A percentile compares a stretch with the other conserved stretches of the same genome.
These are phyloP conservation scores for Bathynomus jamesi DNA, from an alignment of 1,140 invertebrate genomes.

Conservation along the genomic window DNA sequence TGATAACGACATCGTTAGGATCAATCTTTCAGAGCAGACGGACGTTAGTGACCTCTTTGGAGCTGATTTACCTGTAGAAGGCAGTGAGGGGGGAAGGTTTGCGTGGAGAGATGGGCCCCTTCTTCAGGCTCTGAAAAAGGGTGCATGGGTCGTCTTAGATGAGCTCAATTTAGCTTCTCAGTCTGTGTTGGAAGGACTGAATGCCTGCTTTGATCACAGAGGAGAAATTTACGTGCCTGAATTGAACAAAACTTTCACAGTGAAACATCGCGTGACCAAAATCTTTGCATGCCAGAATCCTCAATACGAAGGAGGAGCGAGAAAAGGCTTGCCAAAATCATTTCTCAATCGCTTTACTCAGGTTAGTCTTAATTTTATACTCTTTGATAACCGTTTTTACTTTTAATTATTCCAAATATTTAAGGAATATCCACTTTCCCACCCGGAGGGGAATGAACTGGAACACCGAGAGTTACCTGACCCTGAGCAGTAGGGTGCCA, in stretches of 20 bases:
- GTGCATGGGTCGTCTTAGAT: slow-evolving; percentile 95
- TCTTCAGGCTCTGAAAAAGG: slow-evolving; percentile 79
- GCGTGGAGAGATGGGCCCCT: slow-evolving; percentile 94
- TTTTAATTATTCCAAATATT: too few species aligned
- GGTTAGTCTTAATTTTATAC: slow-evolving; percentile 45
- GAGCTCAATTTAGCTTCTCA: slow-evolving; percentile 98
- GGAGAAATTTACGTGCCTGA: slow-evolving; percentile 95
- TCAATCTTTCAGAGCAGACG: slow-evolving; percentile 98
- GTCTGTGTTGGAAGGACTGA: slow-evolving; percentile 94
- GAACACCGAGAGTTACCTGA: too few species aligned
- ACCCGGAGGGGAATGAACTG: too few species aligned
- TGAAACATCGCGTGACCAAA: slow-evolving; percentile 61
- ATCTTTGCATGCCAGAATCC: slow-evolving; percentile 99
- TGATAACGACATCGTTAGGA: slow-evolving; percentile 71
- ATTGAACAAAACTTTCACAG: slow-evolving; percentile 73
- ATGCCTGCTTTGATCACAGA: slow-evolving; percentile 96
- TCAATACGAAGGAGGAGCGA: slow-evolving; percentile 84
- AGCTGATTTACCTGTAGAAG: slow-evolving; percentile 90
- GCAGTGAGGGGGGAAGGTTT: slow-evolving; percentile 72
- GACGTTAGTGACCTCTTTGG: slow-evolving; percentile 97
- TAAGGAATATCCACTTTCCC: too few species aligned
- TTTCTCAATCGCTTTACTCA: slow-evolving; percentile 98
- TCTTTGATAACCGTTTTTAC: not conserved
- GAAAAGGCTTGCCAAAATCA: slow-evolving; percentile 90
- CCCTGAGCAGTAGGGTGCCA: too few species aligned